Conservation (phyloP, 2,797 vertebrate species). For the Mormyrops attenuatus region DNA sequence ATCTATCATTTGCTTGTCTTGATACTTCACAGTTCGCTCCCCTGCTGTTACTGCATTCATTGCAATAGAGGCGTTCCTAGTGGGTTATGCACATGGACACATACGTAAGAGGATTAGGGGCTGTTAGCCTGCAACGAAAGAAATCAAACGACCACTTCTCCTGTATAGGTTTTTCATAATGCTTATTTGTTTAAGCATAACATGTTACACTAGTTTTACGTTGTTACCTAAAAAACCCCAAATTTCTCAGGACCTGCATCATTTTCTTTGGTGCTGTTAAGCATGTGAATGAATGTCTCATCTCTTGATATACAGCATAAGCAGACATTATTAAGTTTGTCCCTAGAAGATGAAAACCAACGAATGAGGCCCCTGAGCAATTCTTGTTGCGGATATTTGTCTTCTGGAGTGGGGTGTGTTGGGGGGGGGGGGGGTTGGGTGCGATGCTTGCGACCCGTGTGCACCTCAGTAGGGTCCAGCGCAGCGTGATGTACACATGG, state of each 20-base stretch:
- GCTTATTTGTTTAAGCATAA: not conserved
- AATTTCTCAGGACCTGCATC: not conserved
- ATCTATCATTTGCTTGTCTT: conserved; percentile 48
- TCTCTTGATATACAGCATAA: not conserved
- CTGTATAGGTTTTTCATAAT: not conserved
- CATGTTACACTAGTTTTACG: not conserved
- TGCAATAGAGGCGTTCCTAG: conserved; percentile 66
- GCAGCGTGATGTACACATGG: conserved; percentile 53
- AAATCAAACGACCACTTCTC: not conserved
- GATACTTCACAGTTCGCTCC: conserved; percentile 60
- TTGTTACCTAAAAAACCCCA: not conserved
- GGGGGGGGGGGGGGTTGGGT: not conserved
- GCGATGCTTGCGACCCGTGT: not conserved
- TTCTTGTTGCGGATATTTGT: not conserved
- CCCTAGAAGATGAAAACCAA: not conserved
- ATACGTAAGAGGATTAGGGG: not conserved
- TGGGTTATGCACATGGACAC: not conserved
- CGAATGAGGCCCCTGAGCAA: not conserved
- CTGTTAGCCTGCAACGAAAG: conserved; percentile 5
- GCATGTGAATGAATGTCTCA: not conserved
- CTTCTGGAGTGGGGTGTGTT: not conserved
- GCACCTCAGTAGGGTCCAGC: conserved; percentile 55
- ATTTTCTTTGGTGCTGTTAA: not conserved
- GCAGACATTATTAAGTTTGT: not conserved
- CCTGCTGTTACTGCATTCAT: conserved; percentile 58